Percentiles rank a stretch among this genome's conserved stretches.
These are phyloP conservation scores for Sylvia atricapilla DNA, from an alignment of 2,113 vertebrate genomes.

Conservation along the genomic window DNA sequence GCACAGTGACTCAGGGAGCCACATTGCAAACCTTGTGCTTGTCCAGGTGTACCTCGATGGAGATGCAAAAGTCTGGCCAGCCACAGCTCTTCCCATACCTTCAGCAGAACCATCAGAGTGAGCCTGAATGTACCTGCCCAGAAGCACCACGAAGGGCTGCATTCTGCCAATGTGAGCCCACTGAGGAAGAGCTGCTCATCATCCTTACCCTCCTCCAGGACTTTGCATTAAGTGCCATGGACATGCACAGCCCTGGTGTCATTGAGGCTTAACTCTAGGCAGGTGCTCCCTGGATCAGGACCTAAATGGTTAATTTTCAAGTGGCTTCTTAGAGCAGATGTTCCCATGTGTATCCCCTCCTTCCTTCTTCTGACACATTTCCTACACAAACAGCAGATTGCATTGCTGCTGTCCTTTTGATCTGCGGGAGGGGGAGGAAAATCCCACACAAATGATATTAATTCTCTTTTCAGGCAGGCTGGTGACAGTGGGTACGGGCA, in stretches of 20 bases:
- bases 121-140: not conserved
- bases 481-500: not conserved
- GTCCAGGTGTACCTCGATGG: not conserved
- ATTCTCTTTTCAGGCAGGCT: conserved; percentile 37
- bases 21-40: not conserved
- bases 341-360: conserved; percentile 64
- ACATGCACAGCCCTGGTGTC: fast-evolving
- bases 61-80: not conserved
- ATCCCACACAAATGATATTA: conserved; percentile 59
- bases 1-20: not conserved
- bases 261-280: not conserved
- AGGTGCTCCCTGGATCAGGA: conserved; percentile 17
- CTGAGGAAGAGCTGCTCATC: not conserved
- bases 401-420: conserved; percentile 69
- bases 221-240: not conserved
- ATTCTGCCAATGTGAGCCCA: fast-evolving
- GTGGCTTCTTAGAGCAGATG: conserved; percentile 63
- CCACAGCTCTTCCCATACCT: not conserved
- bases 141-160: not conserved
- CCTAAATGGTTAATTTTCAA: conserved; percentile 56
- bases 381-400: conserved; percentile 70
- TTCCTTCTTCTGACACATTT: conserved; percentile 69
- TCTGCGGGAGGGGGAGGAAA: conserved; percentile 58
- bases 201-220: not conserved
- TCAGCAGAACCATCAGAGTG: not conserved